Base-by-base conservation (phyloP, 1,140 invertebrate genomes). In the Metaphire vulgaris region DNA sequence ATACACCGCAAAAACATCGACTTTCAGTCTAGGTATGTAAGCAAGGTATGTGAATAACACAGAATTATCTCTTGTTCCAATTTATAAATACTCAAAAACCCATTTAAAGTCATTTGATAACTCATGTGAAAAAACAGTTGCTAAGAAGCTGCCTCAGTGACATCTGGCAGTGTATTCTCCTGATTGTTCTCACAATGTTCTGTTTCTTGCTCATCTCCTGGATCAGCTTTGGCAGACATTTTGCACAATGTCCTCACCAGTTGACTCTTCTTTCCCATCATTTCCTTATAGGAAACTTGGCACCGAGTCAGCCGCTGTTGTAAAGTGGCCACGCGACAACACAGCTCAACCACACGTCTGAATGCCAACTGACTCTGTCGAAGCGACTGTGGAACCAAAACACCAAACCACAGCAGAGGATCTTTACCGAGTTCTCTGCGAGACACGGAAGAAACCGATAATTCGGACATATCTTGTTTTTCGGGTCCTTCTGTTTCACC, bases 401-500 rank as follows among this genome's bases (percentile, higher is more conserved):
- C 80, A 14, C 82, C 82, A 82, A 83, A 83, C 82, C 82, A 83
- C 65, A 79, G 81, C 1, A 83, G 41, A 16, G 82, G 82, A 71
- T 83, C 81, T 29, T 75, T 75, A 28, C 41, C 41, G 21, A 12
- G 6, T 21, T 56, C 41, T 21, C 21, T 6, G 21, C 21, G 6
- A 21, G 6, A 6, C 41, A 21, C 6, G 6, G 41, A 56, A 6
- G 6, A 12, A 56, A 21, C 6, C 21, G 41, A 56, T 21, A 56
- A 56, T 21, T 6, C 41, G 6, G 41, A 56, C 6, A 6, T 56
- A 21, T 56, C 21, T 56, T 21, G 41, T 21, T 56, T 56, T n/a
- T n/a, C n/a, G 41, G 41, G 6, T 21, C 6, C 6, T 56, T 56
- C 41, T 12, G 41, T 56, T 12, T 56, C 41, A n/a, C n/a, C n/a